Evolutionary conservation across 1,140 invertebrate species (phyloP).

Genomic region (Globodera ellingtonae): DNA sequence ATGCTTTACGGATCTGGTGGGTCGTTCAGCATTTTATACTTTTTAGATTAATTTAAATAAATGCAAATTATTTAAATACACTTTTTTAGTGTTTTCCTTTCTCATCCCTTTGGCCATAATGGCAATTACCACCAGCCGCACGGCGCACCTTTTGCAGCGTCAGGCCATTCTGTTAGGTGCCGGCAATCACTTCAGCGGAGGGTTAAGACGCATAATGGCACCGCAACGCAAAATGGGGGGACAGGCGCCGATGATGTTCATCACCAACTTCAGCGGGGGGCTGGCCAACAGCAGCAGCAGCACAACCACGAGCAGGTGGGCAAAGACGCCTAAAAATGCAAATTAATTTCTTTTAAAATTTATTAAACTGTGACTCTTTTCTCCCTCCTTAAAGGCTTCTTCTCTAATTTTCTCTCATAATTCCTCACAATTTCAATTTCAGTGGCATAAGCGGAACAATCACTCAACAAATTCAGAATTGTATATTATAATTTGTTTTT

Average conservation of each 20-base stretch:
- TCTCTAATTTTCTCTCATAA: too few species aligned
- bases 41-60: constrained; percentile 83
- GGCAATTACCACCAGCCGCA: constrained; percentile 87
- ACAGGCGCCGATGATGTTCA: neutral
- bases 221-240: constrained; percentile 52
- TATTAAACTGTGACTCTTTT: too few species aligned
- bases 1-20: constrained; percentile 20
- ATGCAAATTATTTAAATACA: constrained; percentile 68
- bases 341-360: too few species aligned
- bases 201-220: constrained; percentile 54
- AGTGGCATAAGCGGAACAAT: neutral
- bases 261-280: neutral
- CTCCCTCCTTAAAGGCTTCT: too few species aligned
- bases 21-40: constrained; percentile 79
- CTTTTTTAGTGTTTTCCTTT: constrained; percentile 74
- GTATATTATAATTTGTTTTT: neutral
- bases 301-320: neutral
- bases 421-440: neutral
- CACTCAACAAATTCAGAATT: neutral
- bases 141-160: constrained; percentile 77
- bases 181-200: constrained; percentile 47
- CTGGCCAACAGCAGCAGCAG: constrained; percentile 5
- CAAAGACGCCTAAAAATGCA: neutral
- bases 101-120: constrained; percentile 92
- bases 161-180: constrained; percentile 65